Conservation (phyloP, 30 jellyfish, hydroid and myxozoan genomes). For the Hydra vulgaris region DNA sequence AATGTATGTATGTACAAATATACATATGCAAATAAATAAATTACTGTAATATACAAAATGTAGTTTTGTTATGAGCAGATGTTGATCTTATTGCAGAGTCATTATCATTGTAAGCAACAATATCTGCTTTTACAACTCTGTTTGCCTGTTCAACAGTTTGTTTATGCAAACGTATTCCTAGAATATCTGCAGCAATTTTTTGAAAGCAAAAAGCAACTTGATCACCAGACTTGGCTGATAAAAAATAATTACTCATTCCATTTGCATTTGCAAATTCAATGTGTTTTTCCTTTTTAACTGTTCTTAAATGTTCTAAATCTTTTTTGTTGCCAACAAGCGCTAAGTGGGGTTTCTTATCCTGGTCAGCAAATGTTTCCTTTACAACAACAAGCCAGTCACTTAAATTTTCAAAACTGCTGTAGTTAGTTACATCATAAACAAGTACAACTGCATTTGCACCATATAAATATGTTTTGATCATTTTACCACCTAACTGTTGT, state of each 20-base stretch:
- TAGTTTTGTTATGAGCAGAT: slow-evolving; percentile 53
- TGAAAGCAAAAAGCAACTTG: slow-evolving; percentile 81
- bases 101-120: slow-evolving; percentile 64
- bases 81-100: slow-evolving; percentile 43
- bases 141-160: slow-evolving; percentile 74
- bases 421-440: slow-evolving; percentile 82
- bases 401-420: slow-evolving; percentile 72
- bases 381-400: slow-evolving; percentile 82
- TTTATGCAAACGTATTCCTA: slow-evolving; percentile 74
- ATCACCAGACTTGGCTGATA: slow-evolving; percentile 96
- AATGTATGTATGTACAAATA: too few relatives aligned
- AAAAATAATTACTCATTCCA: slow-evolving; percentile 65
- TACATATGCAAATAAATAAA: background rate
- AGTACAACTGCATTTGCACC: slow-evolving; percentile 92
- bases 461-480: slow-evolving; percentile 86
- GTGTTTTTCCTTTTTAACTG: slow-evolving; percentile 76
- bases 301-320: slow-evolving; percentile 95
- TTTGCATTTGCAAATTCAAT: slow-evolving; percentile 69
- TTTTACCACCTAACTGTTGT: slow-evolving; percentile 96
- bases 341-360: slow-evolving; percentile 52
- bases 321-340: slow-evolving; percentile 85
- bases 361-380: slow-evolving; percentile 44
- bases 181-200: slow-evolving; percentile 92
- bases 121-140: slow-evolving; percentile 86
- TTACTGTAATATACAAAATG: slow-evolving; percentile 67